A percentile compares a stretch with the other conserved stretches of the same genome.
Evolutionary conservation across 2,113 vertebrate species (phyloP).

Genomic region (Eubucco bourcierii): DNA sequence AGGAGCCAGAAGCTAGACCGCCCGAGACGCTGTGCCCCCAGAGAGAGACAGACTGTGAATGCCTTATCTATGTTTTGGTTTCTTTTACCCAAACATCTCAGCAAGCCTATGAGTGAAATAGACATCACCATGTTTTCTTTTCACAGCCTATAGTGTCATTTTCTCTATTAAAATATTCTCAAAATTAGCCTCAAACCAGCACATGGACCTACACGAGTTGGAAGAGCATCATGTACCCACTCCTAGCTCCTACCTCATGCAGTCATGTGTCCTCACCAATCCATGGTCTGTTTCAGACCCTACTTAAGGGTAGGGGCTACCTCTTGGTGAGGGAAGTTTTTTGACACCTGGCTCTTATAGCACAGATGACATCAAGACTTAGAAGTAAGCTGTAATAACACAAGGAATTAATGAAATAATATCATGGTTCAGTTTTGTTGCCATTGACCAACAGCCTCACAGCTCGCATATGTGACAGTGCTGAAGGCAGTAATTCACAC

Average conservation of each 20-base stretch:
- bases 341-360: not conserved
- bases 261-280: not conserved
- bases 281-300: not conserved
- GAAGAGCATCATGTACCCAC: not conserved
- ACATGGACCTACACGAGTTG: not conserved
- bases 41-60: too few species aligned
- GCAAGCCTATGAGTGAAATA: too few species aligned
- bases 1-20: too few species aligned
- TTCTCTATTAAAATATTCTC: too few species aligned
- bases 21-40: too few species aligned
- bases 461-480: fast-evolving
- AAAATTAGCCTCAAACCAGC: too few species aligned
- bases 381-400: not conserved
- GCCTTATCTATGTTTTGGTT: too few species aligned
- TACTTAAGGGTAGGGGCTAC: not conserved
- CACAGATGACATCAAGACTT: not conserved
- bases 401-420: not conserved
- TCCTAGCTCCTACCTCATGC: not conserved
- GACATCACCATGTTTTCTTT: too few species aligned
- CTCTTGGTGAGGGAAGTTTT: not conserved
- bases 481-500: not conserved
- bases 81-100: too few species aligned
- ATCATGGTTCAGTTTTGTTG: not conserved
- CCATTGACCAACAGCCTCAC: not conserved
- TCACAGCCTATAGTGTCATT: too few species aligned